Base-by-base conservation (phyloP, 2,888 invertebrate genomes). In the Acholoe squamosa region DNA sequence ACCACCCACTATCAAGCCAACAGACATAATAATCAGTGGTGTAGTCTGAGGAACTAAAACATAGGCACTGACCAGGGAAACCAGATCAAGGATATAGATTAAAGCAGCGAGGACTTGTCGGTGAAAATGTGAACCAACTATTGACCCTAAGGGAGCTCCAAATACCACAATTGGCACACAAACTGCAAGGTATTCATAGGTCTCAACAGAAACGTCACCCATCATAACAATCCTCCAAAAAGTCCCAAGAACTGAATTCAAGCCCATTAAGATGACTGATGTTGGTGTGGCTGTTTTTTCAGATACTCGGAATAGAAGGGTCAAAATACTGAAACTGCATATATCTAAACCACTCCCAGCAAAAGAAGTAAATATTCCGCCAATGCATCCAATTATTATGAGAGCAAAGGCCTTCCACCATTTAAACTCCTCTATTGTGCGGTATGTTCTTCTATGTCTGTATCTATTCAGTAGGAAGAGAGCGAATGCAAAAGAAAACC, bases 291-390 rank as follows among this genome's bases (percentile, higher is more conserved):
- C 95, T 10, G 93, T 93, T 91, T 95, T 95, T 80, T 92, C 92
- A 22, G 91, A 71, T 3, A 92, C 91, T 12, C 92, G 31, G 33
- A 92, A 92, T 16, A 92, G 88, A 34, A 92, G 84, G 0, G 93
- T 93, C 33, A 93, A 91, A 19, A 93, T 91, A 25, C 94, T 93
- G 90, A 92, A 92, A 67, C 93, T 93, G 56, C 94, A 94, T 33
- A 95, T 94, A 89, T 95, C 95, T n/a, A 95, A 93, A 31, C 95
- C 95, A 76, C 92, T 93, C 14, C 95, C 95, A 52, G 95, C 93
- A 84, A 95, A 94, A 0, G 94, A 93, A n/a, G 94, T 94, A 43
- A 94, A 94, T 7, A 95, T 90, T 33, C 94, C 94, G 22, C 95
- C 95, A 77, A 94, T 80, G 34, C 94, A 92, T 19, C 95, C 95